A percentile compares a stretch with the other conserved stretches of the same genome.
Evolutionary conservation across 2,797 vertebrate species (phyloP).

Genomic region (Pseudochaenichthys georgianus): DNA sequence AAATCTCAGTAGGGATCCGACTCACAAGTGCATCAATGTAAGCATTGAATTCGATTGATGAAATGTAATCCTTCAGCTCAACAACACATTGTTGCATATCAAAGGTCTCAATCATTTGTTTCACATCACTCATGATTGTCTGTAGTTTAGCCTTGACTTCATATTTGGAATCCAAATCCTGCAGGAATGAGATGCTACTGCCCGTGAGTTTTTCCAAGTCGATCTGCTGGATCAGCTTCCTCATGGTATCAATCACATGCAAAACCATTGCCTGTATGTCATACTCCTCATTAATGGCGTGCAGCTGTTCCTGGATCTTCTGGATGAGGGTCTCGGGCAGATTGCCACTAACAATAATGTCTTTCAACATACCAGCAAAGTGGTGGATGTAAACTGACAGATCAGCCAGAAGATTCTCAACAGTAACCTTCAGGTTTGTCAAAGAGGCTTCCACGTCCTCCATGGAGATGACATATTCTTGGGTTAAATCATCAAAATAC

Average conservation of each 20-base stretch:
- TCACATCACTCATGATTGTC: slow-evolving; percentile 75
- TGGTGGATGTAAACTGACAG: slow-evolving; percentile 74
- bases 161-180: slow-evolving; percentile 83
- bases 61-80: slow-evolving; percentile 75
- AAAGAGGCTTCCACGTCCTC: slow-evolving; percentile 86
- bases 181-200: slow-evolving; percentile 82
- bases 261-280: slow-evolving; percentile 80
- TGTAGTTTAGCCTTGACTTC: slow-evolving; percentile 79
- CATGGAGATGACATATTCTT: slow-evolving; percentile 83
- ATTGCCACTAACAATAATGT: slow-evolving; percentile 76
- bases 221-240: slow-evolving; percentile 75
- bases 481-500: slow-evolving; percentile 81
- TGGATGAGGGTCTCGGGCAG: slow-evolving; percentile 82
- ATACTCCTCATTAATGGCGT: slow-evolving; percentile 84
- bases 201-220: slow-evolving; percentile 83
- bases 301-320: slow-evolving; percentile 82
- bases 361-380: slow-evolving; percentile 80
- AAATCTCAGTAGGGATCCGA: slow-evolving; percentile 70
- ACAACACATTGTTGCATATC: slow-evolving; percentile 74
- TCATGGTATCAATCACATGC: slow-evolving; percentile 80
- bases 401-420: slow-evolving; percentile 71
- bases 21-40: slow-evolving; percentile 69
- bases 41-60: slow-evolving; percentile 64
- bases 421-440: slow-evolving; percentile 67
- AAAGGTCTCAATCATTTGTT: slow-evolving; percentile 77